Evolutionary conservation across 2,888 invertebrate species (phyloP).

Genomic region (Morpho achilles): DNA sequence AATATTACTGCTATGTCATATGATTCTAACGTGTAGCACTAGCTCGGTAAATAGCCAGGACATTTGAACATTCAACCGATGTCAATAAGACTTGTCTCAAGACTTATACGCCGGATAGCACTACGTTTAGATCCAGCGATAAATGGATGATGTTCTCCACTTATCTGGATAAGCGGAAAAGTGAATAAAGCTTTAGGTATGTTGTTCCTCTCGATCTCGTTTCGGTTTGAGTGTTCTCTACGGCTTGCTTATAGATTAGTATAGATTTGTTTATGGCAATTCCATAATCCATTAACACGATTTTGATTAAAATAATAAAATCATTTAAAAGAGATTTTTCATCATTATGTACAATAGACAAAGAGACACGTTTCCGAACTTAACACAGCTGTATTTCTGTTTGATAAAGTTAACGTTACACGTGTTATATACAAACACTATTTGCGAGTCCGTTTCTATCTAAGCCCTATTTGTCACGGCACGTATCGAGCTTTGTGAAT

Average conservation of each 20-base stretch:
- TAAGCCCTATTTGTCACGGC: conserved; percentile 21
- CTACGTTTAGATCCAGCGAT: conserved; percentile 7
- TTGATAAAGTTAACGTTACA: conserved; percentile 16
- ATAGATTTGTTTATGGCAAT: too few species aligned
- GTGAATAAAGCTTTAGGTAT: conserved; percentile 29
- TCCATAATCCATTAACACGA: too few species aligned
- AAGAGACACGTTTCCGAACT: background rate
- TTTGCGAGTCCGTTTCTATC: conserved; percentile 21
- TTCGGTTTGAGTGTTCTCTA: conserved; percentile 22
- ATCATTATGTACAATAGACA: background rate
- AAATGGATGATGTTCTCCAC: conserved; percentile 22
- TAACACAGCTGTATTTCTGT: conserved; percentile 12
- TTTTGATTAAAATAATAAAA: too few species aligned
- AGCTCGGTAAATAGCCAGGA: too few species aligned
- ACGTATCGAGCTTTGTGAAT: conserved; percentile 23
- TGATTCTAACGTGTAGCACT: too few species aligned
- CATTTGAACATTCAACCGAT: background rate
- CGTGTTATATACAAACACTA: conserved; percentile 9
- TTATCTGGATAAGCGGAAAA: conserved; percentile 27
- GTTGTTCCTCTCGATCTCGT: conserved; percentile 21
- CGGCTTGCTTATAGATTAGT: background rate
- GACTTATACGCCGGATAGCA: background rate
- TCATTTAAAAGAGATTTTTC: too few species aligned
- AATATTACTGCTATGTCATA: too few species aligned
- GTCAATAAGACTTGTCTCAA: background rate